phyloP scores from a whole-genome alignment of 2,797 vertebrate species.

The Vultur gryphus region DNA sequence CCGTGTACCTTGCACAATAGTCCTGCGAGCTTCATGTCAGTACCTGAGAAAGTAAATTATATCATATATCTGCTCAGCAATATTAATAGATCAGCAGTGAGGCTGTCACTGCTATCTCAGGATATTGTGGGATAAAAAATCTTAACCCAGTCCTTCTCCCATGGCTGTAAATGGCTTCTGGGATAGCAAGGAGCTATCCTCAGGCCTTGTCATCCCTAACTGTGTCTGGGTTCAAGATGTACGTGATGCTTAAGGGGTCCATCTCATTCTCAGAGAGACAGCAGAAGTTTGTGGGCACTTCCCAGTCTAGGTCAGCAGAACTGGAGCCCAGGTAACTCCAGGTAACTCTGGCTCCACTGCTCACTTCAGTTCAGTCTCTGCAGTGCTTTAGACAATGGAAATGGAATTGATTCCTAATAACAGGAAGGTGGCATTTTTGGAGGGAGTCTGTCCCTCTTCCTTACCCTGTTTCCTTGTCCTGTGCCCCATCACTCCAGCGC shows the following conservation, averaged over 20 bases:
- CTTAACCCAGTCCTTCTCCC: background rate
- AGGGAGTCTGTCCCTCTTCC: background rate
- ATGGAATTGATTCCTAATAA: background rate
- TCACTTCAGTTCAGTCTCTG: background rate
- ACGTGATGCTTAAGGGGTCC: background rate
- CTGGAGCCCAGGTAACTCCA: background rate
- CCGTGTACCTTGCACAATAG: background rate
- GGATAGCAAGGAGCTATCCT: background rate
- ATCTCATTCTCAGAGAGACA: background rate
- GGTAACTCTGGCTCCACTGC: background rate
- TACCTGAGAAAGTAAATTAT: background rate
- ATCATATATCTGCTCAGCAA: background rate
- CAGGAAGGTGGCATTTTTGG: background rate
- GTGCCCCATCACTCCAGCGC: accelerated
- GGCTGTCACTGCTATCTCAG: background rate
- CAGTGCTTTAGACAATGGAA: background rate
- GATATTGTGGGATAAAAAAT: background rate
- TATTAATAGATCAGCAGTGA: background rate
- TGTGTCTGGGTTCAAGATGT: background rate
- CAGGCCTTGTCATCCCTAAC: background rate
- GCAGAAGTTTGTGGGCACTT: background rate
- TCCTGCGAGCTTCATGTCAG: background rate
- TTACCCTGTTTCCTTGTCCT: background rate
- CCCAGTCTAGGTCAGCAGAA: background rate
- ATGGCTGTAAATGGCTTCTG: background rate